Base-by-base conservation (phyloP, 2,888 invertebrate species). In the Esperia sulphurella region DNA sequence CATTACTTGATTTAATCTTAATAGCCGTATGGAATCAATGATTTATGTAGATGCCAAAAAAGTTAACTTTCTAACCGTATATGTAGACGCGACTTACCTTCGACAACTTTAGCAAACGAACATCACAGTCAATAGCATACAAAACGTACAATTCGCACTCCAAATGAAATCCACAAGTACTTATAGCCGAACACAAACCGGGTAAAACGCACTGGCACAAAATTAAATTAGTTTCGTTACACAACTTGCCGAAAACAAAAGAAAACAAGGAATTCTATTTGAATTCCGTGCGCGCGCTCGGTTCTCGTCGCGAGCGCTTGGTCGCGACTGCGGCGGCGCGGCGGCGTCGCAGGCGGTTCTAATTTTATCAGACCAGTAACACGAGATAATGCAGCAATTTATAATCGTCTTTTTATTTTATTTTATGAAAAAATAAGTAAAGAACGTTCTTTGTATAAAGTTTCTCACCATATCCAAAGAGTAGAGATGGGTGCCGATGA, bases 381-480 rank as follows among this genome's bases (percentile, higher is more conserved):
- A 85, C 85, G 87, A 87, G 86, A 87, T 89, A 87, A 85, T 84
- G 79, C 75, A 75, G 75, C 76, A 80, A 82, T 85, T 87, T 84
- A 83, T 81, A 76, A 75, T 75, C 69, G 68, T 72, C 71, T 77
- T 79, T 82, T 83, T 77, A 78, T 75, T 74, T 78, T 78, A 66
- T 72, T 72, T 72, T 65, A 66, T 68, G 64, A 66, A 61, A 65
- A 39, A 39, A 39, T 33, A 39, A 14, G 37, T 12, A 3, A 37
- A 70, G 68, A 65, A 63, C 31, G 10, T 31, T 31, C 31, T 31
- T 31, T 9, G 8, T 21, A 21, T 3, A 21, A 21, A 5, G 21
- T 3, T 21, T 5, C 21, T 21, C 5, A 21, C 21, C 21, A 21
- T 5, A 5, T 21, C 21, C 21, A 21, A 21, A 21, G 21, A 21